These are phyloP conservation scores for Calonectris borealis DNA, from an alignment of 2,113 vertebrate species.

Conservation along the genomic window DNA sequence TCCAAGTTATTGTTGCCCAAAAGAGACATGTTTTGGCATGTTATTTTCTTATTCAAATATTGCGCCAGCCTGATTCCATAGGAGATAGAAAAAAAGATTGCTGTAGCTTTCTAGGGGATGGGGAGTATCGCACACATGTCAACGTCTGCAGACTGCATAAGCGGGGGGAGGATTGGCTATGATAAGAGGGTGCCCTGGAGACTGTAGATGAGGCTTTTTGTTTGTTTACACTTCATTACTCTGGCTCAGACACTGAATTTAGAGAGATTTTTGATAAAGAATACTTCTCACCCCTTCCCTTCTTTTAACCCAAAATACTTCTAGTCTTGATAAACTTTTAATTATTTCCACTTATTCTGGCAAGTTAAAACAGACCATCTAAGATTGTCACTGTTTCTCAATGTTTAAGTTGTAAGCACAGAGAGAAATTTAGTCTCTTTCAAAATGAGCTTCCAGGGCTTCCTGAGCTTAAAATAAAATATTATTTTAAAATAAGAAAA, in stretches of 20 bases:
- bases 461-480: neutral
- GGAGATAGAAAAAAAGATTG: neutral
- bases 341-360: neutral
- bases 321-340: neutral
- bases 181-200: neutral
- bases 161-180: neutral
- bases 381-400: neutral
- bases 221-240: neutral
- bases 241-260: neutral
- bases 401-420: neutral
- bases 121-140: neutral
- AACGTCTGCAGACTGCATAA: neutral
- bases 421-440: neutral
- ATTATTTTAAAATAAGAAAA: neutral
- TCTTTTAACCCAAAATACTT: neutral
- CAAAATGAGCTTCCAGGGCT: neutral
- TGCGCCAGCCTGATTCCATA: neutral
- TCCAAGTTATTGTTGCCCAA: neutral
- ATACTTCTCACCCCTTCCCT: neutral
- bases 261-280: neutral
- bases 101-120: neutral
- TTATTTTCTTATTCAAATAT: neutral
- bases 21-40: neutral
- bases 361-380: neutral
- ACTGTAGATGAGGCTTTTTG: neutral